Conservation (phyloP, 2,113 vertebrate genomes). For the Capricornis sumatraensis region DNA sequence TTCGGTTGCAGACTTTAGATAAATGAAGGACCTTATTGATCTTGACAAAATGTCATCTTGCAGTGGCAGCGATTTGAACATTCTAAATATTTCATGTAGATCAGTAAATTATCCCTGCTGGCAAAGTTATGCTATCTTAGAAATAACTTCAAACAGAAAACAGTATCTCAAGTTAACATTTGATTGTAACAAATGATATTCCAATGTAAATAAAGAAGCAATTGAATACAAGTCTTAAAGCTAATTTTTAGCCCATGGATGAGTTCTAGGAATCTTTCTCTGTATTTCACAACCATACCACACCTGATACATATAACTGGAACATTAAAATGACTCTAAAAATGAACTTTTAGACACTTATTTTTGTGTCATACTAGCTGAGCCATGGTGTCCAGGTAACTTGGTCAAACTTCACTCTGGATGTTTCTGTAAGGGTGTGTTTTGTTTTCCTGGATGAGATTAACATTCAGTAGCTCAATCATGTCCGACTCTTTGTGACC, state of each 20-base stretch:
- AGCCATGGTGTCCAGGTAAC: background rate
- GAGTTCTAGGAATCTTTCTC: background rate
- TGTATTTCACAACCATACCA: background rate
- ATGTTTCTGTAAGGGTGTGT: background rate
- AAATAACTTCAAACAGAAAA: slow-evolving; percentile 5
- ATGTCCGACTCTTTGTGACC: background rate
- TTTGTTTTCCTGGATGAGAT: background rate
- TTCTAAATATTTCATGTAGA: slow-evolving; percentile 54
- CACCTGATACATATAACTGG: background rate
- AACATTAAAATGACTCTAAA: background rate
- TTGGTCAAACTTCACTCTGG: background rate
- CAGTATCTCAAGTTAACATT: slow-evolving; percentile 10
- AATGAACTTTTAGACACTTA: background rate
- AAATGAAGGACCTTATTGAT: slow-evolving; percentile 37
- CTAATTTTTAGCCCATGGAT: slow-evolving; percentile 19
- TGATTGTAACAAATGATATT: slow-evolving; percentile 34
- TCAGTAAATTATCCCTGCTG: slow-evolving; percentile 35
- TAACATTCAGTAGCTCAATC: fast-evolving
- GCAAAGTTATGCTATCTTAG: slow-evolving; percentile 23
- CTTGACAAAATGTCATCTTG: slow-evolving; percentile 48
- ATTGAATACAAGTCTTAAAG: background rate
- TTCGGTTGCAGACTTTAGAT: slow-evolving; percentile 4
- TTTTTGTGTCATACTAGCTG: background rate
- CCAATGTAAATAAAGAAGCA: background rate
- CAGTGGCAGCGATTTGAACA: background rate